phyloP scores from a whole-genome alignment of 2,888 invertebrate species.

The Idaea dimidiata region DNA sequence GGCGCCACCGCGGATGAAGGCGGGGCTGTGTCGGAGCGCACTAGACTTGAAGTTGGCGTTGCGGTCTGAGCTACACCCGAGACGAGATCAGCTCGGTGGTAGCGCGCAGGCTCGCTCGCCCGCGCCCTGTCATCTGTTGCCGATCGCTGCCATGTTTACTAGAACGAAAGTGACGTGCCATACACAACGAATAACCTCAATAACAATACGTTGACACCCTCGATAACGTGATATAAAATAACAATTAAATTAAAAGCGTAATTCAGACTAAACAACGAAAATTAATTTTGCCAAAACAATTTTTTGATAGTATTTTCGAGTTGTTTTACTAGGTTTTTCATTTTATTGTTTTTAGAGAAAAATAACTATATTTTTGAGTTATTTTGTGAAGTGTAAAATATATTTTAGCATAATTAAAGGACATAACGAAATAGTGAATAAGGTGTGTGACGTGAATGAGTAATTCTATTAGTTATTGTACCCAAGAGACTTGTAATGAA shows the following conservation, averaged over 20 bases:
- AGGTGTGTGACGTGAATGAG: conserved; percentile 19
- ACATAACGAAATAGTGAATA: conserved; percentile 12
- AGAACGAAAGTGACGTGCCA: conserved; percentile 71
- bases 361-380: conserved; percentile 20
- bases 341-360: conserved; percentile 22
- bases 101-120: conserved; percentile 75
- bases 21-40: conserved; percentile 42
- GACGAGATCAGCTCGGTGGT: conserved; percentile 67
- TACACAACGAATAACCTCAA: conserved; percentile 78
- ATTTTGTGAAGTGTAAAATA: conserved; percentile 26
- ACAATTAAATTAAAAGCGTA: conserved; percentile 32
- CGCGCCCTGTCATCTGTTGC: conserved; percentile 79
- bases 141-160: conserved; percentile 77
- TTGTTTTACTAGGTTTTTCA: conserved; percentile 26
- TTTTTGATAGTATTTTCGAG: conserved; percentile 24
- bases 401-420: not conserved
- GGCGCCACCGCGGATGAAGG: conserved; percentile 54
- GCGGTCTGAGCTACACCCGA: conserved; percentile 50
- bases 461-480: not conserved
- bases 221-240: conserved; percentile 45
- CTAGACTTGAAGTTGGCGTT: conserved; percentile 55
- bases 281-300: conserved; percentile 30
- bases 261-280: conserved; percentile 65
- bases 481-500: not conserved
- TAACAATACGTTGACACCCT: conserved; percentile 51